Evolutionary conservation across 64 coral and sea anemone species (phyloP).

Genomic region (Stichodactyla helianthus): DNA sequence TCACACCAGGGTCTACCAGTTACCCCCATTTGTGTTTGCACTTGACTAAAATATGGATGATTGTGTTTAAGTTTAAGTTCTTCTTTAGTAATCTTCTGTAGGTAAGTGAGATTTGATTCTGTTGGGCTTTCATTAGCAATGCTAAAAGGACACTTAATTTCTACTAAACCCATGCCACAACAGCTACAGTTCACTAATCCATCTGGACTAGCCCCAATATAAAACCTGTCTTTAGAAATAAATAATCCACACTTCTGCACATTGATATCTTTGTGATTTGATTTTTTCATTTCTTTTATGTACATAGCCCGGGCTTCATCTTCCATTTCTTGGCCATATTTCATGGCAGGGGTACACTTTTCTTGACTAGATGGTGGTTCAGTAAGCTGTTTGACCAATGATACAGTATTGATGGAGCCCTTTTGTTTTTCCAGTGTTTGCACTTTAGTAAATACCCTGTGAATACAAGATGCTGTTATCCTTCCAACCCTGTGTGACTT

Average conservation of each 20-base stretch:
- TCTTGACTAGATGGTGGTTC: too few relatives aligned
- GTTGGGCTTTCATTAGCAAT: conserved; percentile 28
- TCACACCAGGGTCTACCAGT: too few relatives aligned
- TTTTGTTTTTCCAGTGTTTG: not conserved
- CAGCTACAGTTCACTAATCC: conserved; percentile 43
- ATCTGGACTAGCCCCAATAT: conserved; percentile 61
- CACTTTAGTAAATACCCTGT: conserved; percentile 51
- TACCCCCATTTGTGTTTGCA: too few relatives aligned
- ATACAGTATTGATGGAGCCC: too few relatives aligned
- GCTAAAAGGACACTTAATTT: conserved; percentile 45
- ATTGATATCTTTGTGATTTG: conserved; percentile 4
- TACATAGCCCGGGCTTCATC: not conserved
- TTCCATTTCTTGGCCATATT: not conserved
- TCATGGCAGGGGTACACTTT: not conserved
- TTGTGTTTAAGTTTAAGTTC: too few relatives aligned
- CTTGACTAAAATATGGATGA: too few relatives aligned
- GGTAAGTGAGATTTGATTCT: conserved; percentile 11
- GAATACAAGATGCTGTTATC: too few relatives aligned
- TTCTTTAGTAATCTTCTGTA: not conserved
- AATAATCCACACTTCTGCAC: conserved; percentile 40
- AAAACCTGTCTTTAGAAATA: conserved; percentile 30
- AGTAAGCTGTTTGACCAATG: too few relatives aligned
- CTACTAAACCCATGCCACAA: conserved; percentile 24
- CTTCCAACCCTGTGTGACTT: too few relatives aligned
- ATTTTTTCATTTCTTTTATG: not conserved